Base-by-base conservation (phyloP, 2,888 invertebrate species). In the Cheilosia urbana region DNA sequence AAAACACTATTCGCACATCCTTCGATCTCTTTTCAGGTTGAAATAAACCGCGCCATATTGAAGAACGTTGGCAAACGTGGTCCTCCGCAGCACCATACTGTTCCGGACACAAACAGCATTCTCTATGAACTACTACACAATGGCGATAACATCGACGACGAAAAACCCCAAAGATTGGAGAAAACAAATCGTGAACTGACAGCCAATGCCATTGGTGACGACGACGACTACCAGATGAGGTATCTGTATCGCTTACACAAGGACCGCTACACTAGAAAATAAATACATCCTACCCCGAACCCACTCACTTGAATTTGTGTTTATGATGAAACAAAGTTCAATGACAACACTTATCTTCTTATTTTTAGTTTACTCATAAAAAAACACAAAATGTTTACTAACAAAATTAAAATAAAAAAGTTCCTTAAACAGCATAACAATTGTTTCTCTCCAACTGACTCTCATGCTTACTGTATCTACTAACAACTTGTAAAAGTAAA, bases 11-110 rank as follows among this genome's bases (percentile, higher is more conserved):
- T 37, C 37, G 37, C 37, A 13, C 4, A 1, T 37, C 3, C 13
- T 37, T 4, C 37, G 37, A 37, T 13, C 13, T 37, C 13, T 37
- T 34, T 65, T 71, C 88, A 94, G 93, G 94, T 94, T 77, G 94
- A 94, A 89, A 94, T 95, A 88, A 97, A 97, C 93, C 93, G 96
- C 77, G 94, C 95, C 87, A 94, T 96, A 90, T 93, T 97, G 89
- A 95, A 96, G 90, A 95, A 94, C 87, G 95, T 97, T 88, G 97
- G 97, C 89, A 97, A 97, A 92, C 94, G 97, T 91, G 88, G 89
- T 65, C 87, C 81, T 21, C 72, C 78, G 57, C 77, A 84, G 42
- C 85, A 81, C 51, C 87, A 88, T 51, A 81, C 76, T 7, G 78
- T 55, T 9, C 45, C 87, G 37, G 77, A 69, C 63, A 30, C 62